Conservation (phyloP, 2,888 invertebrate species). For the Callyntrura sp. region DNA sequence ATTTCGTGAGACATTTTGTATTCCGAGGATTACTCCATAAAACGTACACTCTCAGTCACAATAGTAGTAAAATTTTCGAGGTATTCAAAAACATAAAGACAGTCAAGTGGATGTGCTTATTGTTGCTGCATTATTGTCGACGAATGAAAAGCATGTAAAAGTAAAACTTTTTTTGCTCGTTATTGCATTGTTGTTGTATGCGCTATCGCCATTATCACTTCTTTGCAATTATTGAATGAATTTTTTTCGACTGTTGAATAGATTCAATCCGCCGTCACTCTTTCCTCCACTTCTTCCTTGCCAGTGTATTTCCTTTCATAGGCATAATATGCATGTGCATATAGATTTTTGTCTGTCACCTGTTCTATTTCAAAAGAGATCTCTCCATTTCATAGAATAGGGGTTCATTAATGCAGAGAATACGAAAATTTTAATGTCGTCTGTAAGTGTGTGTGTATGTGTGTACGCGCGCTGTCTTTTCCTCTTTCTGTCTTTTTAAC, state of each 20-base stretch:
- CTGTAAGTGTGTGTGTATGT: too few species aligned
- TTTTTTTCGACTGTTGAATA: background rate
- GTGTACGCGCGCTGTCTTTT: constrained; percentile 7
- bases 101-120: constrained; percentile 11
- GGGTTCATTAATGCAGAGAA: background rate
- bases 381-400: background rate
- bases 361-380: constrained; percentile 17
- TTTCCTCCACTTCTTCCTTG: too few species aligned
- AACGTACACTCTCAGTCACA: background rate
- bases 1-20: constrained; percentile 13
- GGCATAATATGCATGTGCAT: constrained; percentile 6
- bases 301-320: constrained; percentile 7
- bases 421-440: constrained; percentile 14
- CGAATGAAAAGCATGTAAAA: constrained; percentile 22
- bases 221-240: constrained; percentile 3
- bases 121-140: constrained; percentile 9
- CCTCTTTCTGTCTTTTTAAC: background rate
- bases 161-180: constrained; percentile 42
- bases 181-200: constrained; percentile 26
- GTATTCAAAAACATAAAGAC: background rate
- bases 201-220: background rate
- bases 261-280: background rate
- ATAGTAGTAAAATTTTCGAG: background rate
- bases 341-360: constrained; percentile 44
- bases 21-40: constrained; percentile 4